Evolutionary conservation across 2,797 vertebrate genomes (phyloP).

Genomic region (Decapterus maruadsi): DNA sequence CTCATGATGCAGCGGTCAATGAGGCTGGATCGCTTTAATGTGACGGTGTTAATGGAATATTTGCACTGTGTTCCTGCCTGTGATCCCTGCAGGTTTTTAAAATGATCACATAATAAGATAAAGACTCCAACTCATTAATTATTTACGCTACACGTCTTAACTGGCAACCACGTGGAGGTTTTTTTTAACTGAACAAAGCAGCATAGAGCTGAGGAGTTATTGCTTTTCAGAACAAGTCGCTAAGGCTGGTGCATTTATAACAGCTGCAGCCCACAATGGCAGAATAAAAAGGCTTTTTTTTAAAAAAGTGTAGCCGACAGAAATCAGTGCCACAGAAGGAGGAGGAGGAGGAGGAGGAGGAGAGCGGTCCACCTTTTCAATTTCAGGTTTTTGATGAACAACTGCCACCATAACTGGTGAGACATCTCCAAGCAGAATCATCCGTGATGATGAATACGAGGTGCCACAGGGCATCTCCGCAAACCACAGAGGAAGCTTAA

Average conservation of each 20-base stretch:
- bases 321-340: background rate
- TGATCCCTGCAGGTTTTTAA: background rate
- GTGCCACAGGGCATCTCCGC: background rate
- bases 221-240: background rate
- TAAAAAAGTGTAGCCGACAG: background rate
- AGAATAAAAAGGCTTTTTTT: background rate
- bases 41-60: background rate
- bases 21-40: background rate
- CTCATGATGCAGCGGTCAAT: no score
- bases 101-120: background rate
- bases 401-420: slow-evolving; percentile 4
- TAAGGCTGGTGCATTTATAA: background rate
- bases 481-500: background rate
- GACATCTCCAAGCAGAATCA: background rate
- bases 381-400: slow-evolving; percentile 13
- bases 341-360: no score
- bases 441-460: background rate
- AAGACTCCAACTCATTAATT: slow-evolving; percentile 1
- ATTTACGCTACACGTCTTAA: slow-evolving; percentile 3
- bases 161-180: background rate
- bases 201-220: background rate
- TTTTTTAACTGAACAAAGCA: background rate
- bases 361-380: background rate
- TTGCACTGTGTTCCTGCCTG: background rate
- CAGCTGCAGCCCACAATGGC: background rate